Conservation (phyloP, 2,113 vertebrate species). For the Falcunculus frontatus region DNA sequence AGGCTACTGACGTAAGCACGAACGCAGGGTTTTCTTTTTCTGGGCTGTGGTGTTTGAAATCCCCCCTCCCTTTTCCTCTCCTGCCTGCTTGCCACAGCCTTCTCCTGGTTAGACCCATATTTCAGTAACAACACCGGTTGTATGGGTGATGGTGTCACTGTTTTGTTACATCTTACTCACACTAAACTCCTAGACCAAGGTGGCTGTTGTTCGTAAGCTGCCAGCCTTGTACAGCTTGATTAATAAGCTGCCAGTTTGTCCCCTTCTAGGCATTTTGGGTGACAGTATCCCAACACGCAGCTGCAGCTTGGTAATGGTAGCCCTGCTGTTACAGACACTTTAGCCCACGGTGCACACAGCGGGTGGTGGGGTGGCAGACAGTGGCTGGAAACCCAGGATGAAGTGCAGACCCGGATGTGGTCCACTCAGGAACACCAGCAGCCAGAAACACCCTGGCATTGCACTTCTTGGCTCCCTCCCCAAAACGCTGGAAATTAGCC, state of each 20-base stretch:
- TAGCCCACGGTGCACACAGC: fast-evolving
- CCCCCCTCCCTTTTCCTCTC: slow-evolving; percentile 10
- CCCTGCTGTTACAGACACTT: neutral
- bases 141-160: neutral
- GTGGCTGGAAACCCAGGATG: neutral
- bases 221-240: neutral
- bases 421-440: neutral
- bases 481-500: slow-evolving; percentile 6
- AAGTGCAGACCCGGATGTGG: neutral
- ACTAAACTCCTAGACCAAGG: neutral
- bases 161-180: neutral
- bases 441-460: neutral
- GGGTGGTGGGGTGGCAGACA: neutral
- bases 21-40: neutral
- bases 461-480: neutral
- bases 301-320: neutral
- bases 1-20: neutral
- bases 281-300: fast-evolving
- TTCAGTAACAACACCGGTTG: neutral
- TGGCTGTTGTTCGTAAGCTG: neutral
- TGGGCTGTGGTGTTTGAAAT: neutral
- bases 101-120: neutral
- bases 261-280: neutral
- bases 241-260: neutral
- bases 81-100: neutral